Evolutionary conservation across 2,797 vertebrate species (phyloP).

Genomic region (Leontopithecus rosalia): DNA sequence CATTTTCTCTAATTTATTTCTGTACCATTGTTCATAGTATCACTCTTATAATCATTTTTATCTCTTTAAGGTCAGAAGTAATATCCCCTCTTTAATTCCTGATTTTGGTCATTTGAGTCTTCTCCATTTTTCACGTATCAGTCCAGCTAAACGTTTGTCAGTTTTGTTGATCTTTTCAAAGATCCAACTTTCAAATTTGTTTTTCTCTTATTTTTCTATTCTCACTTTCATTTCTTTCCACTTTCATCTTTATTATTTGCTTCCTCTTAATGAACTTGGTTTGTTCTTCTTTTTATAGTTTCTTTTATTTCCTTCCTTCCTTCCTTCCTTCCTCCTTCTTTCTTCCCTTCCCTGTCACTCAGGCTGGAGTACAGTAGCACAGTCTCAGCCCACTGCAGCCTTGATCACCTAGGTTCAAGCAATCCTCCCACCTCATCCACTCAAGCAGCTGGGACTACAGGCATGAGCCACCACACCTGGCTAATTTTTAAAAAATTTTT

Average conservation of each 20-base stretch:
- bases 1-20: not conserved
- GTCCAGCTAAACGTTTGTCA: not conserved
- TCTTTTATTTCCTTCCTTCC: not conserved
- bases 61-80: not conserved
- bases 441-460: not conserved
- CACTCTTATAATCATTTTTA: not conserved
- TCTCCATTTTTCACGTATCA: not conserved
- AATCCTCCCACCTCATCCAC: not conserved
- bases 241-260: not conserved
- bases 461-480: not conserved
- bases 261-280: not conserved
- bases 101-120: not conserved
- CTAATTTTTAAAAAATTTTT: accelerated
- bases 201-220: not conserved
- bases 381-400: not conserved
- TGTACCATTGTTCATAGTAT: not conserved
- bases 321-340: too few species aligned
- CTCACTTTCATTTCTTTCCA: not conserved
- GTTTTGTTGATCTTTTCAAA: not conserved
- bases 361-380: not conserved
- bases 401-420: not conserved
- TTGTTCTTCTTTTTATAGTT: not conserved
- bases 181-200: not conserved
- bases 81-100: not conserved
- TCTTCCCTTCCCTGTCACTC: not conserved